Percentiles rank a stretch among this genome's conserved stretches.
Conservation (phyloP, 2,888 invertebrate genomes). For the Zonitis immaculata region DNA sequence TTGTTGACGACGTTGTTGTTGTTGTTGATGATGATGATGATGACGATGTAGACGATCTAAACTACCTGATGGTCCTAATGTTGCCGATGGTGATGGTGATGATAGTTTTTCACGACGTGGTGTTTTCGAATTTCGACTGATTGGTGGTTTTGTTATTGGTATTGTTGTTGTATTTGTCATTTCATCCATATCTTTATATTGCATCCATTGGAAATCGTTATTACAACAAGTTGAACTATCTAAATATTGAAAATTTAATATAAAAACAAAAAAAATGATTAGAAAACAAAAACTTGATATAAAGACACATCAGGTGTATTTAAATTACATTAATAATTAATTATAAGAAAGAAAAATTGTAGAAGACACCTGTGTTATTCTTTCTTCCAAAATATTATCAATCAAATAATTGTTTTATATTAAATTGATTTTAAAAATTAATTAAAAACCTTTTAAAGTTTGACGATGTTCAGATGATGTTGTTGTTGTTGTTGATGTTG, state of each 20-base stretch:
- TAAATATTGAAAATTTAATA: constrained; percentile 18
- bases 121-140: constrained; percentile 36
- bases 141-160: constrained; percentile 36
- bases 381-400: not conserved
- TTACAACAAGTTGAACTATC: constrained; percentile 62
- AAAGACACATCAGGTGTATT: not conserved
- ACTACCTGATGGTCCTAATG: constrained; percentile 46
- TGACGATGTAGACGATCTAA: constrained; percentile 54
- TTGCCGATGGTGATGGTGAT: constrained; percentile 40
- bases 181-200: constrained; percentile 38
- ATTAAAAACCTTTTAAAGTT: constrained; percentile 34
- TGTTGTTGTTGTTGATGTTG: constrained; percentile 42
- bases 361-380: constrained; percentile 1
- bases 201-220: constrained; percentile 67
- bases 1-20: constrained; percentile 49
- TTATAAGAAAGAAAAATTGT: not conserved
- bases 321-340: not conserved
- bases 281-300: constrained; percentile 1
- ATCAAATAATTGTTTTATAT: not conserved
- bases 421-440: not conserved
- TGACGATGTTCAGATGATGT: constrained; percentile 39
- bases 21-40: constrained; percentile 36
- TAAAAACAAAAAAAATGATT: not conserved
- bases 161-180: constrained; percentile 29
- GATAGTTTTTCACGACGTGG: constrained; percentile 35